Percentiles rank a stretch among this genome's conserved stretches.
Conservation (phyloP, 2,888 invertebrate genomes). For the Mellilla xanthometata region DNA sequence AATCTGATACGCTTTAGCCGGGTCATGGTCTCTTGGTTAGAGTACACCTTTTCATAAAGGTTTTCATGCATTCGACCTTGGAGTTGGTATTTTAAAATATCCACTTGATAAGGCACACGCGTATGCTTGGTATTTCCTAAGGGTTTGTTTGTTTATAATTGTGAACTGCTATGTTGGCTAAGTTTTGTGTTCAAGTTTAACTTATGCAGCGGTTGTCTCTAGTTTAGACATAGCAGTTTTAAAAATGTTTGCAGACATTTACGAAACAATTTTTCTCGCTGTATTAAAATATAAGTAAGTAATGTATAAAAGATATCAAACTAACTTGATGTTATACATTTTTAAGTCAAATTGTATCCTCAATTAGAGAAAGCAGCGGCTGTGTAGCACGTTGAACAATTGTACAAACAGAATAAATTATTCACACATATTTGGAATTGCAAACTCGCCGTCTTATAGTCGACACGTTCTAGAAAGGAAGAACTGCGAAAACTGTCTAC, state of each 20-base stretch:
- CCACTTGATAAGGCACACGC: conserved; percentile 3
- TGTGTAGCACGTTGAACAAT: conserved; percentile 3
- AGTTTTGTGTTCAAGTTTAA: too few species aligned
- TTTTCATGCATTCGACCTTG: conserved; percentile 12
- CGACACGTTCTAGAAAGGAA: not conserved
- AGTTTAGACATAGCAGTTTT: too few species aligned
- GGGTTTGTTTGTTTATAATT: too few species aligned
- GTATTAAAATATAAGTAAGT: too few species aligned
- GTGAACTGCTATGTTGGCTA: too few species aligned
- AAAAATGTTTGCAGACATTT: too few species aligned
- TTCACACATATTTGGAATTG: conserved; percentile 7
- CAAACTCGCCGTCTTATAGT: not conserved
- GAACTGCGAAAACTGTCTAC: not conserved
- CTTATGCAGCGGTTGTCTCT: too few species aligned
- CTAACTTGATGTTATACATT: too few species aligned
- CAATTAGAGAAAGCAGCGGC: not conserved
- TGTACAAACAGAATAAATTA: conserved; percentile 15
- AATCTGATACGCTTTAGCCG: conserved; percentile 10
- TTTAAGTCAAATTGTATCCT: not conserved
- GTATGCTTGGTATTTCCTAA: not conserved
- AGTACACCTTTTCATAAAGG: not conserved
- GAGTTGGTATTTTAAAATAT: conserved; percentile 4
- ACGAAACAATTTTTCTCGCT: too few species aligned
- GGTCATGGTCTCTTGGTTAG: conserved; percentile 21
- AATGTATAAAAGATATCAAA: too few species aligned